phyloP scores from a whole-genome alignment of 2,113 vertebrate genomes.

The Corynorhinus townsendii region DNA sequence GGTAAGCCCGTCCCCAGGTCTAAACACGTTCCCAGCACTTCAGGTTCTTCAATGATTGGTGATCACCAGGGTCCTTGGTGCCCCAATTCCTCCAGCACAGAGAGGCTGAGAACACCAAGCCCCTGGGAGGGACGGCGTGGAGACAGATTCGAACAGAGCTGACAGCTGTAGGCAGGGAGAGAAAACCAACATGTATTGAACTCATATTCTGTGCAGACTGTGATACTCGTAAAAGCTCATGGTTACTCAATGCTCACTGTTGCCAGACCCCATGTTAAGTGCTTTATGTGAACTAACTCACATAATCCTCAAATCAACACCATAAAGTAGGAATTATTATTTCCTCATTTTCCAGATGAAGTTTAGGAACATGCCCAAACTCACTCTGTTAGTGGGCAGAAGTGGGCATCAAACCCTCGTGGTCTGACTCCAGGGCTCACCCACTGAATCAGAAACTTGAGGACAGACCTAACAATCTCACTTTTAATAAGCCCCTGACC shows the following conservation, averaged over 20 bases:
- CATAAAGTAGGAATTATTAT: neutral
- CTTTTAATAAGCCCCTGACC: neutral
- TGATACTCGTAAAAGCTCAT: constrained; percentile 9
- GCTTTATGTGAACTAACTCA: constrained; percentile 30
- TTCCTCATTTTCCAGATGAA: constrained; percentile 33
- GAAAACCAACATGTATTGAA: neutral
- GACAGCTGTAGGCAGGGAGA: neutral
- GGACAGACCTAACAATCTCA: neutral
- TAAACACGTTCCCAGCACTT: neutral
- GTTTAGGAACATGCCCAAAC: neutral
- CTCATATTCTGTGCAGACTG: neutral
- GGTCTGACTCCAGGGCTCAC: neutral
- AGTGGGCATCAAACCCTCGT: neutral
- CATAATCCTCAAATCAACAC: constrained; percentile 45
- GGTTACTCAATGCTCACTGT: constrained; percentile 21
- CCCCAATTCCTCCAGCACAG: neutral
- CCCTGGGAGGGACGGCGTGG: neutral
- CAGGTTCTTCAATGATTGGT: neutral
- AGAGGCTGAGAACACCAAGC: neutral
- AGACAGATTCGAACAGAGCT: neutral
- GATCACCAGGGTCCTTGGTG: neutral
- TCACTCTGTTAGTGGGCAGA: neutral
- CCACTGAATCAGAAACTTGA: neutral
- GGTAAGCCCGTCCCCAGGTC: neutral
- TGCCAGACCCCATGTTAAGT: constrained; percentile 36